Evolutionary conservation across 2,888 invertebrate species (phyloP), one percentile per base, ranked within the genome.

Genomic region (Oscheius sp.): DNA sequence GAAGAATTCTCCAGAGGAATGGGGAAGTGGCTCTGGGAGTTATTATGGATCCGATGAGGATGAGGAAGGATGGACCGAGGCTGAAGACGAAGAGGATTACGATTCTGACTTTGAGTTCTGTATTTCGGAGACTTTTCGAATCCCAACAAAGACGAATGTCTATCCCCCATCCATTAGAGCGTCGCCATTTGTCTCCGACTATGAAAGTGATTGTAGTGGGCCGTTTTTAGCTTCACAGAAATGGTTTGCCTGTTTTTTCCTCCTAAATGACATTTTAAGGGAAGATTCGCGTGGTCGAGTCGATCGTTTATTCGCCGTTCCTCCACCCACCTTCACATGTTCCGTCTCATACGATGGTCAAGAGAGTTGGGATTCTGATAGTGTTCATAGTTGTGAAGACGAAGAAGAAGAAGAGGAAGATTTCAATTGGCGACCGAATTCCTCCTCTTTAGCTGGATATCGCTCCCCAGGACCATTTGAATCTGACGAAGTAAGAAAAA

Each of bases 331-430:
- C 2, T 85, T 85, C 73, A 83, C 84, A 25, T 83, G 85, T 23
- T 84, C 84, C 25, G 80, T 85, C 12, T 76, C 77, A 15, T 83
- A 82, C 58, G 85, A 85, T 69, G 83, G 82, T 3, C 75, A 74
- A 33, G 72, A 70, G 34, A 74, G 72, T 29, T 70, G 69, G 57
- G 72, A 74, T 64, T 76, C 73, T 3, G 75, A 78, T 3, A 66
- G 66, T 57, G 79, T 74, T 17, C 76, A 76, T 45, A 73, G 72
- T 65, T 76, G 75, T 37, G 76, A 78, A 23, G 76, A 77, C 15
- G 77, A 78, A 12, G 75, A 66, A 8, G 71, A 75, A 2, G 50
- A 46, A 6, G 55, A 50, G 2, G 72, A 76, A 20, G 50, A 46
- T 6, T 31, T 20, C 10, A 15, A 15, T 1, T 64, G 64, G 64